Evolutionary conservation across 37 sponge, comb jelly and placozoan species (phyloP), one percentile per base, ranked within the genome.

Genomic region (Cladorhizidae sp.): DNA sequence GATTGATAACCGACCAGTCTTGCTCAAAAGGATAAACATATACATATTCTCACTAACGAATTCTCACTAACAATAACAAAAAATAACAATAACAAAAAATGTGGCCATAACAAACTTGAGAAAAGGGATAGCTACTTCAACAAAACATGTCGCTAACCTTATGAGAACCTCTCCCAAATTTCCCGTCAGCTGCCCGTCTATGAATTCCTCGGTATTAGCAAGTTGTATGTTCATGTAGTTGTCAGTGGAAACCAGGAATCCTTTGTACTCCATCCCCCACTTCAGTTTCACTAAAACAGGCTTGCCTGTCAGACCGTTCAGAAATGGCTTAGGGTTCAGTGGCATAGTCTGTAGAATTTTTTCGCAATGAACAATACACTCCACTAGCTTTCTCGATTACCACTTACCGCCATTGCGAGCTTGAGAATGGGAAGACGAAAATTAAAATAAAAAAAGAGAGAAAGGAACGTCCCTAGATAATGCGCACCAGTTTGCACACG

Each of bases 251-350:
- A 98, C 94, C 40, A 98, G 87, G 75, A 83, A 96, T 0, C 99
- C 99, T 70, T 96, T 96, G 76, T 98, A 98, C 81, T 98, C 99
- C 99, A 98, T 98, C 0, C 99, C 99, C 99, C 99, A 98, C 59
- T 98, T 98, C 64, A 98, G 76, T 76, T 98, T 98, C 18, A 96
- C 96, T 3, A 96, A 77, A n/a, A 98, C 96, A 7, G 99, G 91
- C 77, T 98, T 96, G 2, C 99, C 99, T 40, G 99, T 98, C 61
- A 98, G 83, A 33, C 92, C 91, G 65, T 88, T 95, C 68, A 98
- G 88, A 80, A 94, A 98, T 40, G 99, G 99, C 80, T 98, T 98
- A 29, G 99, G 99, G 83, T 98, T 98, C 36, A 98, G 71, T 0
- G 96, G 94, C 77, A 98, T 87, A 59, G 89, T 79, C 78, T 90